A percentile compares a stretch with the other conserved stretches of the same genome.
Evolutionary conservation across 2,888 invertebrate species (phyloP).

Genomic region (Eumacrocentrus americanus): DNA sequence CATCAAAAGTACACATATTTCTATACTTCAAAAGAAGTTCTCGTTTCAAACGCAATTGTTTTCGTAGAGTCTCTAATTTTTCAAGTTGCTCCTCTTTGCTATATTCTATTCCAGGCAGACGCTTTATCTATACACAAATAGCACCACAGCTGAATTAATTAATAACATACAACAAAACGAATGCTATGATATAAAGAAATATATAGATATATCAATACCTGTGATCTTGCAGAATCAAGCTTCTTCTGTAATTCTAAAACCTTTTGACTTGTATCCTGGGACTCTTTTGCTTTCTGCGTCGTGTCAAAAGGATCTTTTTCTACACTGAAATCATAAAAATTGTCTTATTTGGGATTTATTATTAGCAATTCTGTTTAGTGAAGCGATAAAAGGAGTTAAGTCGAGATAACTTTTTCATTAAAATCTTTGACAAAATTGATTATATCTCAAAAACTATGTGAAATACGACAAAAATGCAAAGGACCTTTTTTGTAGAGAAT

Average conservation of each 20-base stretch:
- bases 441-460: too few species aligned
- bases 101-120: conserved; percentile 85
- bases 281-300: conserved; percentile 82
- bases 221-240: conserved; percentile 82
- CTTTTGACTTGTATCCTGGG: conserved; percentile 86
- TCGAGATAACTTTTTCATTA: too few species aligned
- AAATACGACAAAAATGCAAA: too few species aligned
- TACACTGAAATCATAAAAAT: too few species aligned
- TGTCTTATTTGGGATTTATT: too few species aligned
- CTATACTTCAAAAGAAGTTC: conserved; percentile 89
- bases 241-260: conserved; percentile 87
- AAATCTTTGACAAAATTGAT: too few species aligned
- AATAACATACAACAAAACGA: too few species aligned
- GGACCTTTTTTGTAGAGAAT: too few species aligned
- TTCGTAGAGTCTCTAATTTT: conserved; percentile 83
- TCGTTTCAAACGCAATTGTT: conserved; percentile 84
- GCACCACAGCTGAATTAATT: not conserved
- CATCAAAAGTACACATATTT: conserved; percentile 81
- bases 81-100: conserved; percentile 92
- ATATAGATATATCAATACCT: too few species aligned
- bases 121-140: conserved; percentile 70
- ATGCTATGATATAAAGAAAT: too few species aligned
- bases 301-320: conserved; percentile 90
- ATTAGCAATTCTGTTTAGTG: too few species aligned
- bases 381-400: too few species aligned